Conservation (phyloP, 2,888 invertebrate genomes). For the Ophioninae sp. region DNA sequence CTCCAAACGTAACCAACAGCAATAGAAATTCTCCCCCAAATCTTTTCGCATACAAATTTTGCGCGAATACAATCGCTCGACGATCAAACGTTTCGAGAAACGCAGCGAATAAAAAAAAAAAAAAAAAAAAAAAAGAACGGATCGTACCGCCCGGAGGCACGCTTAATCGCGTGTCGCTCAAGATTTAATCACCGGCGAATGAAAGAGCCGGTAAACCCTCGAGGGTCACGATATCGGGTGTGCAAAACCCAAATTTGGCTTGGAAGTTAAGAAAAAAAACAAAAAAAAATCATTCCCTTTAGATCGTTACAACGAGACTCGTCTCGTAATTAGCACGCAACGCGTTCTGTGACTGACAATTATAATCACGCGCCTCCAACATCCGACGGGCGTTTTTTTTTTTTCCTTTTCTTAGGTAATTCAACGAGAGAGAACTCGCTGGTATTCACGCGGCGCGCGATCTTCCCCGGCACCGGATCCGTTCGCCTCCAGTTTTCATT, state of each 20-base stretch:
- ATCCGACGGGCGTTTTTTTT: conserved; percentile 11
- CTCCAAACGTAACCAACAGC: too few relatives aligned
- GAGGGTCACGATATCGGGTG: not conserved
- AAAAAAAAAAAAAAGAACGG: too few relatives aligned
- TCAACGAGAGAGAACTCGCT: conserved; percentile 13
- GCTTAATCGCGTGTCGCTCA: not conserved
- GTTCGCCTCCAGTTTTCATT: conserved; percentile 51
- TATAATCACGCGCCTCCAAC: conserved; percentile 30
- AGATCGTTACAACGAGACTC: not conserved
- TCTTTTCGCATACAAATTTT: too few relatives aligned
- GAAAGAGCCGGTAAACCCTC: not conserved
- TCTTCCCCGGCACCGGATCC: conserved; percentile 15
- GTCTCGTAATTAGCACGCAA: conserved; percentile 34
- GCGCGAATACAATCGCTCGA: too few relatives aligned
- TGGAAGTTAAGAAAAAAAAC: not conserved
- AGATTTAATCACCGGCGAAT: not conserved
- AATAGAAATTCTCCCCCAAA: too few relatives aligned
- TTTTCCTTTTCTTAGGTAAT: conserved; percentile 6
- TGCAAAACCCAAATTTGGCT: not conserved
- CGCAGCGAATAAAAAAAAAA: too few relatives aligned
- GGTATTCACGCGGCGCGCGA: conserved; percentile 6
- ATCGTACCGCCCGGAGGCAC: not conserved
- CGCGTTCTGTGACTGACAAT: conserved; percentile 44
- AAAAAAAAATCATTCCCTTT: not conserved
- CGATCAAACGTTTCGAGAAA: too few relatives aligned